Evolutionary conservation across 2,888 invertebrate genomes (phyloP).

Genomic region (Hypomecis punctinalis): DNA sequence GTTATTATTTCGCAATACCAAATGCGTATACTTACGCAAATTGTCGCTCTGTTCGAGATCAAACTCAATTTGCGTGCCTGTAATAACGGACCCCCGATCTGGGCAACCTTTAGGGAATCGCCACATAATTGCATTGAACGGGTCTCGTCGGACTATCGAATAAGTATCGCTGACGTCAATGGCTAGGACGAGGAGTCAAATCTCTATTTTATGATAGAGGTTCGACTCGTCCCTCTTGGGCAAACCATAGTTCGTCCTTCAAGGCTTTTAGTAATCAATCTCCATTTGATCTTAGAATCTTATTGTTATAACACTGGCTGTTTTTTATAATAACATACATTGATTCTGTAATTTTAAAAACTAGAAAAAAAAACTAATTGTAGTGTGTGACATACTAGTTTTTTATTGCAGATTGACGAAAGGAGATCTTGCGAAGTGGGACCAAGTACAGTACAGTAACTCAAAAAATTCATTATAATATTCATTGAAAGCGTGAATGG

Average conservation of each 20-base stretch:
- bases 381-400: no score
- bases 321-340: conserved; percentile 1
- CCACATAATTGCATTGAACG: conserved; percentile 39
- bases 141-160: conserved; percentile 25
- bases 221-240: conserved; percentile 22
- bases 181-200: conserved; percentile 9
- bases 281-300: conserved; percentile 16
- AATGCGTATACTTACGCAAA: conserved; percentile 33
- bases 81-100: conserved; percentile 37
- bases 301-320: not conserved
- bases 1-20: conserved; percentile 19
- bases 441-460: no score
- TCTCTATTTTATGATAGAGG: not conserved
- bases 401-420: no score
- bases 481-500: no score
- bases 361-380: no score
- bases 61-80: conserved; percentile 43
- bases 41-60: conserved; percentile 36
- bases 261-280: conserved; percentile 14
- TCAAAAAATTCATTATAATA: no score
- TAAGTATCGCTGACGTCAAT: conserved; percentile 41
- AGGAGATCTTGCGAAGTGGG: no score
- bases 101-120: conserved; percentile 37
- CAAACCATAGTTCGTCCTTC: conserved; percentile 18
- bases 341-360: not conserved